Base-by-base conservation (phyloP, 2,113 vertebrate species). In the Corythaeola cristata region DNA sequence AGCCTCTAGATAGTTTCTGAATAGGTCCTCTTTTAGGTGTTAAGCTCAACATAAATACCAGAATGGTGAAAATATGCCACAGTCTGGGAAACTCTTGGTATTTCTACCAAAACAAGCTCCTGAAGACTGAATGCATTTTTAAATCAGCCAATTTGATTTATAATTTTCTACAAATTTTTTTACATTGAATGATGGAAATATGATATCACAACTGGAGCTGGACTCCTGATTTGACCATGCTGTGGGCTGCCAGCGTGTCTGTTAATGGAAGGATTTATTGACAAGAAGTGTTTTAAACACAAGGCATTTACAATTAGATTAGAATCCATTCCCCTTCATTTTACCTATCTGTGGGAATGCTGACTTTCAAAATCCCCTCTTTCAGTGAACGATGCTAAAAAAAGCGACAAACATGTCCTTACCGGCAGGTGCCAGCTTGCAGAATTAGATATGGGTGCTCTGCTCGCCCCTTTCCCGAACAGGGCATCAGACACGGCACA, bases 301-400 rank as follows among this genome's bases (percentile, higher is more conserved):
- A 91, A 82, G 59, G 37, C 78, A 97, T 95, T 95, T 95, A 93
- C 96, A 97, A 97, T 89, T 97, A 90, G 77, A 96, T 89, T 97
- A 94, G 71, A 97, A 96, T 96, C 68, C 60, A 87, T 95, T 94
- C 75, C 56, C 80, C 93, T 97, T 97, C 88, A 91, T 86, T 97
- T 97, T 97, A 62, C 62, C 71, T 85, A 73, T 75, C 41, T 11
- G 15, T 30, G 12, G 73, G 63, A 96, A 96, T 47, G 93, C 91
- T 96, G 96, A 92, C 86, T 95, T 95, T 89, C 84, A 95, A 96
- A 82, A 86, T 35, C 63, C 47, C 18, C 23, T 92, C 45, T 74
- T 96, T 81, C 56, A 58, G 47, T 79, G 89, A 96, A 88, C 6
- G 39, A 81, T 49, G 83, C 89, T 95, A 96, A 91, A 96, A 97